These are phyloP conservation scores for Leucoraja ocellata DNA, from an alignment of 2,797 vertebrate species.

Conservation along the genomic window DNA sequence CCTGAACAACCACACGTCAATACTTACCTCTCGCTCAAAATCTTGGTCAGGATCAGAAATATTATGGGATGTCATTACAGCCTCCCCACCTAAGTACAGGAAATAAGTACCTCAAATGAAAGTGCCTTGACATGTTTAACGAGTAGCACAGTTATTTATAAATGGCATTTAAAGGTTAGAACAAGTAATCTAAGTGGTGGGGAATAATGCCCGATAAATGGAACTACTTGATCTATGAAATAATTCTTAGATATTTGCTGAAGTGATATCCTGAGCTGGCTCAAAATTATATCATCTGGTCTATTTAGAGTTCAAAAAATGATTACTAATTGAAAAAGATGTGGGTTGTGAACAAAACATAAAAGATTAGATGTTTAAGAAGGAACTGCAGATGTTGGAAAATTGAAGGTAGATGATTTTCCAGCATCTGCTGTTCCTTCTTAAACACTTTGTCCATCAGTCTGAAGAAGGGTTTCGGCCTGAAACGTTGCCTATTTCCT, in stretches of 20 bases:
- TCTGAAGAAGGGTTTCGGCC: too few species aligned
- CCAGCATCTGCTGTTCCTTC: too few species aligned
- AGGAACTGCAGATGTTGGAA: too few species aligned
- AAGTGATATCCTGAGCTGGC: background rate
- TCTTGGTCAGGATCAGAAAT: conserved; percentile 80
- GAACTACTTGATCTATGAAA: too few species aligned
- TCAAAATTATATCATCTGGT: background rate
- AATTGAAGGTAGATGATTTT: too few species aligned
- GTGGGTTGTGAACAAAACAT: background rate
- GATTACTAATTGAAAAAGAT: background rate
- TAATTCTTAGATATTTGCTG: background rate
- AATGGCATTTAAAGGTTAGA: background rate
- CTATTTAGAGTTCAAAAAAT: background rate
- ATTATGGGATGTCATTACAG: conserved; percentile 67
- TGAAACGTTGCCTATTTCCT: too few species aligned
- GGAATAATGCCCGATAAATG: background rate
- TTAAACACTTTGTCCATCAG: too few species aligned
- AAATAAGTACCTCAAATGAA: background rate
- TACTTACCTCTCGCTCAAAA: conserved; percentile 79
- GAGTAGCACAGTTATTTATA: background rate
- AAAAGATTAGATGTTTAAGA: too few species aligned
- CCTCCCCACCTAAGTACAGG: conserved; percentile 49
- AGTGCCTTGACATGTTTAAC: background rate
- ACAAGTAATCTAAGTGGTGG: background rate
- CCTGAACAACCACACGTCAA: background rate